These are phyloP conservation scores for Seriola dumerili DNA, from an alignment of 2,113 vertebrate species.

Conservation along the genomic window DNA sequence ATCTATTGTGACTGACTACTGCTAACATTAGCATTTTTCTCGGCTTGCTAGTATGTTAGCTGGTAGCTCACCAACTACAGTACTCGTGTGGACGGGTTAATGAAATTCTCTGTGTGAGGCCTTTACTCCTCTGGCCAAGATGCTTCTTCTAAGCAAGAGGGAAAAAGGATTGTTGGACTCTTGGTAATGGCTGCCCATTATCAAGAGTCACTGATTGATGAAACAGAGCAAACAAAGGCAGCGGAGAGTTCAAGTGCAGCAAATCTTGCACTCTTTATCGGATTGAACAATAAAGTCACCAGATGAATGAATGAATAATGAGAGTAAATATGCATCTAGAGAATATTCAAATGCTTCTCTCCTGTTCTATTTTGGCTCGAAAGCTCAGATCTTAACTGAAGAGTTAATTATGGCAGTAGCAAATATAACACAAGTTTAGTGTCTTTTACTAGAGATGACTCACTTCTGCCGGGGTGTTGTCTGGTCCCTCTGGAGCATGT, in stretches of 20 bases:
- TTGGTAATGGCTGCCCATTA: background rate
- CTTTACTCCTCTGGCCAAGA: background rate
- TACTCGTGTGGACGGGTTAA: no score
- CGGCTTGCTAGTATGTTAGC: background rate
- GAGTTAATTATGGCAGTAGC: background rate
- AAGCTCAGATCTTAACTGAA: background rate
- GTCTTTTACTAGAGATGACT: slow-evolving; percentile 46
- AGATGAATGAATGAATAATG: background rate
- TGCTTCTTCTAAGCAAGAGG: slow-evolving; percentile 23
- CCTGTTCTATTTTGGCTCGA: background rate
- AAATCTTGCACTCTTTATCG: background rate
- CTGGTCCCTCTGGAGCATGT: slow-evolving; percentile 72
- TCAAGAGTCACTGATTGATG: background rate
- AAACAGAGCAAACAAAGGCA: background rate
- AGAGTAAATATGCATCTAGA: background rate
- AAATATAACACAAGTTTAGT: background rate
- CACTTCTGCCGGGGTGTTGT: slow-evolving; percentile 86
- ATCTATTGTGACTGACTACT: background rate
- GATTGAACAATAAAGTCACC: background rate
- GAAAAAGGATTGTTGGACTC: background rate
- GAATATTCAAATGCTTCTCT: background rate
- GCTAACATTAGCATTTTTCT: background rate
- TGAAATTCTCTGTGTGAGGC: background rate
- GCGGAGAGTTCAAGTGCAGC: background rate
- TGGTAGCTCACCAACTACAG: background rate